Conservation (phyloP, 2,888 invertebrate genomes). For the Cantharis rustica region DNA sequence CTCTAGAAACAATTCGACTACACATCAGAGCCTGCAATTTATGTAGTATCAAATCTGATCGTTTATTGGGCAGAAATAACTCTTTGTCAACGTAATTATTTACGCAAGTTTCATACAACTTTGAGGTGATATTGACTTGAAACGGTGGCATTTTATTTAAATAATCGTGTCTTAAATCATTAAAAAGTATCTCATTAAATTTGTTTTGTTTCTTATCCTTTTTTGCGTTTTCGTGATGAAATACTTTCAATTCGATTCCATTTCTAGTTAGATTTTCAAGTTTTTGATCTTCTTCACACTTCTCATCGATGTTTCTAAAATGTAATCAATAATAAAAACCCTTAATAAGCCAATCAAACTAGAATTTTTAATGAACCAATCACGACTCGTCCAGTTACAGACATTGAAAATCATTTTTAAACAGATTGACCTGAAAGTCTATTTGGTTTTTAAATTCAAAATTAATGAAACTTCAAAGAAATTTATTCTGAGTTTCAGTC, state of each 20-base stretch:
- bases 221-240: neutral
- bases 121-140: conserved; percentile 50
- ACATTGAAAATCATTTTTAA: no score
- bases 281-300: conserved; percentile 2
- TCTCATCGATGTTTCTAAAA: neutral
- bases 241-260: conserved; percentile 1
- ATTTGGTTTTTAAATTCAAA: no score
- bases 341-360: neutral
- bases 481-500: no score
- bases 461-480: no score
- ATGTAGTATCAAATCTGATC: conserved; percentile 48
- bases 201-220: neutral
- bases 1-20: conserved; percentile 60
- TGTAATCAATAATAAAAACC: neutral
- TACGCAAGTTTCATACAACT: conserved; percentile 43
- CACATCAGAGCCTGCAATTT: conserved; percentile 64
- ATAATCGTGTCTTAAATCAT: conserved; percentile 56
- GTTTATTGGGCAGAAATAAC: conserved; percentile 26
- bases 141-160: conserved; percentile 60
- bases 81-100: conserved; percentile 21
- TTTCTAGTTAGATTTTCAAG: neutral
- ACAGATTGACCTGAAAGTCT: no score
- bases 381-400: no score
- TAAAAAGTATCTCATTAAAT: conserved; percentile 54
- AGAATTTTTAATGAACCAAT: no score